phyloP scores from a whole-genome alignment of 2,888 invertebrate genomes.

The Heliconius cydno region DNA sequence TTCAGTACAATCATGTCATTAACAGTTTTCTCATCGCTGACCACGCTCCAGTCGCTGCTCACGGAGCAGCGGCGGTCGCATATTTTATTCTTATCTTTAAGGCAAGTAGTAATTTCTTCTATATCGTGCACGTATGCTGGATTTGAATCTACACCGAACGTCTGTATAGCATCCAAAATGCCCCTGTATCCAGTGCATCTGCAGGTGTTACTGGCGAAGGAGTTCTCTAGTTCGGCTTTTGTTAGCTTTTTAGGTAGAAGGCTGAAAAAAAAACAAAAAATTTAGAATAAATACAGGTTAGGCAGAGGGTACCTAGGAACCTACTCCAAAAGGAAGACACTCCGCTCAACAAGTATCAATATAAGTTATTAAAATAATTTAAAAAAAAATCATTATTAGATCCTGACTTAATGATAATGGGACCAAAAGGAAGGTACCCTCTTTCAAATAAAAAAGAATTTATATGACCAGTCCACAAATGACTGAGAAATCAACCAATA shows the following conservation, averaged over 20 bases:
- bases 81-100: constrained; percentile 50
- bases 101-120: constrained; percentile 65
- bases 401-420: no score
- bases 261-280: constrained; percentile 55
- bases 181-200: constrained; percentile 91
- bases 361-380: no score
- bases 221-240: constrained; percentile 87
- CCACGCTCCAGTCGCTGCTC: constrained; percentile 64
- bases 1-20: constrained; percentile 72
- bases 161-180: constrained; percentile 90
- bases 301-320: no score
- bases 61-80: constrained; percentile 65
- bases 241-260: constrained; percentile 81
- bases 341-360: no score
- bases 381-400: no score
- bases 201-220: constrained; percentile 90
- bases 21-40: constrained; percentile 52
- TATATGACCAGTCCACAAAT: no score
- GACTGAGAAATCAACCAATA: no score
- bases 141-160: constrained; percentile 85
- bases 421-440: no score
- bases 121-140: constrained; percentile 79
- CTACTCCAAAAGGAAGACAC: no score
- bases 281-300: not conserved
- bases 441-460: no score